Conservation (phyloP, 2,113 vertebrate species). For the Chaenogobius annularis region DNA sequence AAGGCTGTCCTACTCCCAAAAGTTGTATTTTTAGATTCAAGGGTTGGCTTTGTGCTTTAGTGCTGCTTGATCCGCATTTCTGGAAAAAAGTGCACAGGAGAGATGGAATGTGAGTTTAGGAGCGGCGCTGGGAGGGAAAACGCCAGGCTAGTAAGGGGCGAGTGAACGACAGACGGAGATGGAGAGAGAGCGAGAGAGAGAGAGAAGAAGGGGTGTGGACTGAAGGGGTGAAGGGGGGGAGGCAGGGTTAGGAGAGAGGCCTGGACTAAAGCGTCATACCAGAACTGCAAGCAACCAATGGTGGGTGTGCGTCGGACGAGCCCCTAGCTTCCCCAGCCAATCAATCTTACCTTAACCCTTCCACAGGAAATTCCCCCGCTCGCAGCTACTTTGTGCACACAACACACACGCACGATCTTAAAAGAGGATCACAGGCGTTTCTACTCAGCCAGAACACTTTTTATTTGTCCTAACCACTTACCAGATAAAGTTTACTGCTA, state of each 20-base stretch:
- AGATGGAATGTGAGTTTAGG: slow-evolving; percentile 72
- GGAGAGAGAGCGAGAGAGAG: slow-evolving; percentile 26
- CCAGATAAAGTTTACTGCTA: background rate
- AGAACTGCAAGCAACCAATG: slow-evolving; percentile 62
- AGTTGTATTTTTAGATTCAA: slow-evolving; percentile 72
- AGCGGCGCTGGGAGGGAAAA: slow-evolving; percentile 29
- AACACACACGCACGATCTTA: slow-evolving; percentile 8
- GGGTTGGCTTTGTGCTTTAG: slow-evolving; percentile 68
- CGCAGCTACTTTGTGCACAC: slow-evolving; percentile 36
- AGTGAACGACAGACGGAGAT: slow-evolving; percentile 25
- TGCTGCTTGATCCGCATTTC: slow-evolving; percentile 66
- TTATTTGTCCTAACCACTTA: slow-evolving; percentile 22
- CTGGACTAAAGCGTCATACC: slow-evolving; percentile 70
- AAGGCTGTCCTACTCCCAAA: slow-evolving; percentile 51
- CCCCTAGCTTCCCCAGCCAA: slow-evolving; percentile 67
- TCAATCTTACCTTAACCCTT: slow-evolving; percentile 47
- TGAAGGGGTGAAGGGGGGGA: slow-evolving; percentile 7
- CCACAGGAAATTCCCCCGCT: slow-evolving; percentile 71
- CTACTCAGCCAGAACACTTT: slow-evolving; percentile 31
- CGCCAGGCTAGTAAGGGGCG: slow-evolving; percentile 13
- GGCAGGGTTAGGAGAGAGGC: slow-evolving; percentile 25
- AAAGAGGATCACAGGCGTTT: slow-evolving; percentile 34
- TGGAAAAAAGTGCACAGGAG: slow-evolving; percentile 57
- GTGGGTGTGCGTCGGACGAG: slow-evolving; percentile 57
- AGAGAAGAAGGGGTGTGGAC: slow-evolving; percentile 4